phyloP scores from a whole-genome alignment of 2,888 invertebrate species.

The Cerastoderma edule region DNA sequence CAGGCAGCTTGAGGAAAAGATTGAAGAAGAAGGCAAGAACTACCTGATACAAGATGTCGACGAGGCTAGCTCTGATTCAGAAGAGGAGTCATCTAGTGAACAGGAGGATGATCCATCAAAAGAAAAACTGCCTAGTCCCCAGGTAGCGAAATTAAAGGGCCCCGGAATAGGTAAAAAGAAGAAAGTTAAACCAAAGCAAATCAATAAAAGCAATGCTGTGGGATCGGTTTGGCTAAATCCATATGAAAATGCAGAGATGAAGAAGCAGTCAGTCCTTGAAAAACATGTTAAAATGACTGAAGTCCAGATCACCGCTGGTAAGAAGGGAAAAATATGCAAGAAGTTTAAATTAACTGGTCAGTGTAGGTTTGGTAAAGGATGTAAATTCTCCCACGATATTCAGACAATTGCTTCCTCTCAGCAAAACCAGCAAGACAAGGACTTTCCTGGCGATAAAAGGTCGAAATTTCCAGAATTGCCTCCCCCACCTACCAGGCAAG shows the following conservation, averaged over 20 bases:
- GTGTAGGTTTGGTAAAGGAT: conserved; percentile 95
- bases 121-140: conserved; percentile 66
- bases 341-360: conserved; percentile 93
- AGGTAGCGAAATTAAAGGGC: conserved; percentile 52
- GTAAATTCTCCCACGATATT: conserved; percentile 95
- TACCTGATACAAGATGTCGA: conserved; percentile 48
- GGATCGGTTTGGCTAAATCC: conserved; percentile 93
- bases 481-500: conserved; percentile 41
- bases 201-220: conserved; percentile 22
- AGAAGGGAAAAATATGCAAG: conserved; percentile 94
- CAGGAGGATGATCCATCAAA: conserved; percentile 34
- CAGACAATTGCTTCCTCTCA: conserved; percentile 85
- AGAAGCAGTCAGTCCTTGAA: conserved; percentile 93
- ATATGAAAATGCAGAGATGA: conserved; percentile 92
- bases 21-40: conserved; percentile 28
- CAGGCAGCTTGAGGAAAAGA: conserved; percentile 47
- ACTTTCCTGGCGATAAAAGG: conserved; percentile 7
- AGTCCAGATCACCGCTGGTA: conserved; percentile 85
- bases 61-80: conserved; percentile 43
- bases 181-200: neutral
- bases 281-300: conserved; percentile 96
- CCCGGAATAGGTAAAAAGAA: conserved; percentile 38
- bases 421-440: conserved; percentile 29
- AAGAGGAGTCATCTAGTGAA: conserved; percentile 48
- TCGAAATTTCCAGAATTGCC: conserved; percentile 21